A percentile compares a stretch with the other conserved stretches of the same genome.
Conservation (phyloP, 2,113 vertebrate species). For the Bujurquina vittata region DNA sequence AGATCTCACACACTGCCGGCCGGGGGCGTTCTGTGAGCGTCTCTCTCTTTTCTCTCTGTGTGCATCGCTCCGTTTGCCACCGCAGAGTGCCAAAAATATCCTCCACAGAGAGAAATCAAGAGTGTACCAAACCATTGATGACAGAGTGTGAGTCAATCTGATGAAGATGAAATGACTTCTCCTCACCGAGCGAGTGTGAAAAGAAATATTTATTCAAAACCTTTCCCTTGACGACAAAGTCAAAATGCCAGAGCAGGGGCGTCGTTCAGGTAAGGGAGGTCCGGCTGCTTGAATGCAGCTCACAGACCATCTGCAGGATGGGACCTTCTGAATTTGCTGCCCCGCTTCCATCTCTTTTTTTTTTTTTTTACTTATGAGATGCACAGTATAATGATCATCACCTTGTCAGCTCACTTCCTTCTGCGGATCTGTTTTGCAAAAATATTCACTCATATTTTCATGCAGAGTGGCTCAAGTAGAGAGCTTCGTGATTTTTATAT, state of each 20-base stretch:
- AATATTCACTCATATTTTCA: neutral
- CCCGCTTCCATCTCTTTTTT: neutral
- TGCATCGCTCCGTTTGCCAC: slow-evolving; percentile 17
- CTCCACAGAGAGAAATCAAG: slow-evolving; percentile 16
- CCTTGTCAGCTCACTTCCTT: neutral
- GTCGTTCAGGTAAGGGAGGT: slow-evolving; percentile 23
- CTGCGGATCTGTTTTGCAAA: neutral
- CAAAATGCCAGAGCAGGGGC: slow-evolving; percentile 4
- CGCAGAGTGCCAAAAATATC: slow-evolving; percentile 54
- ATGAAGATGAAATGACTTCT: slow-evolving; percentile 29
- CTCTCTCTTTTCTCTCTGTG: slow-evolving; percentile 29
- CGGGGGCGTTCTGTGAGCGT: slow-evolving; percentile 43
- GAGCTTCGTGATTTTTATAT: neutral
- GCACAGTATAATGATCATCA: neutral
- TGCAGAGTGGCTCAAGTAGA: neutral
- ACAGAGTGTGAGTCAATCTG: slow-evolving; percentile 30
- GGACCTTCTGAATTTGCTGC: neutral
- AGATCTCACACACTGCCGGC: slow-evolving; percentile 67
- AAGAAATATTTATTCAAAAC: slow-evolving; percentile 23
- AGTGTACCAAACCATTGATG: slow-evolving; percentile 5
- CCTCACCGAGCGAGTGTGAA: slow-evolving; percentile 5
- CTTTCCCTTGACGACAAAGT: slow-evolving; percentile 24
- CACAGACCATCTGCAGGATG: slow-evolving; percentile 36
- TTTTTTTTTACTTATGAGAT: neutral
- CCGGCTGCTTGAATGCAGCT: slow-evolving; percentile 9